These are phyloP conservation scores for Sapayoa aenigma DNA, from an alignment of 2,113 vertebrate species.

Conservation along the genomic window DNA sequence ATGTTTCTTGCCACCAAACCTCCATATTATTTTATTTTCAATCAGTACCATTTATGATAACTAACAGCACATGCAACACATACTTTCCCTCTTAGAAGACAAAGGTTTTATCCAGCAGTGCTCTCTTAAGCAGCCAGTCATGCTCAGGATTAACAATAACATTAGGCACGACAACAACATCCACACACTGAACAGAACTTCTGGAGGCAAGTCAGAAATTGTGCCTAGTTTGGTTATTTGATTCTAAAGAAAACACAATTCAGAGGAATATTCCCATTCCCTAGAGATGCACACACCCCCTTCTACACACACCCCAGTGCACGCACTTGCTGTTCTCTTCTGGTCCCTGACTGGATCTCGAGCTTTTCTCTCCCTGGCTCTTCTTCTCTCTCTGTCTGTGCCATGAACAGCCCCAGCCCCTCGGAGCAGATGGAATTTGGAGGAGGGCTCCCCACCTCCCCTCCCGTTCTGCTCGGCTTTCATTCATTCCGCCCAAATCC, in stretches of 20 bases:
- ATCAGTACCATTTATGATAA: not conserved
- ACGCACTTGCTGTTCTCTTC: not conserved
- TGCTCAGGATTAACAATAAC: not conserved
- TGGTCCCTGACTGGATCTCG: not conserved
- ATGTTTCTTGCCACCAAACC: not conserved
- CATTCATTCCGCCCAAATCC: not conserved
- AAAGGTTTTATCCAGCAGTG: not conserved
- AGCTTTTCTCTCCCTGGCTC: not conserved
- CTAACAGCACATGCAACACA: rapidly evolving
- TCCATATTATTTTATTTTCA: not conserved
- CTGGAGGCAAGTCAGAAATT: not conserved
- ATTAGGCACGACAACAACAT: not conserved
- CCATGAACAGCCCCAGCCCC: not conserved
- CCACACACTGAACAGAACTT: not conserved
- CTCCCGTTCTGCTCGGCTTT: not conserved
- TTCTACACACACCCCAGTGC: not conserved
- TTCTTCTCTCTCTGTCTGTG: not conserved
- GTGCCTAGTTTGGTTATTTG: not conserved
- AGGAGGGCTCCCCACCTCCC: not conserved
- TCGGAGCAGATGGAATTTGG: not conserved
- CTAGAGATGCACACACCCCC: not conserved
- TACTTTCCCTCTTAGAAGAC: not conserved
- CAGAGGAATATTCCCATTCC: not conserved
- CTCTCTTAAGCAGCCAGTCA: not conserved
- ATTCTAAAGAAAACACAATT: not conserved